Percentiles rank a stretch among this genome's conserved stretches.
These are phyloP conservation scores for Cheilosia variabilis DNA, from an alignment of 2,888 invertebrate species.

Conservation along the genomic window DNA sequence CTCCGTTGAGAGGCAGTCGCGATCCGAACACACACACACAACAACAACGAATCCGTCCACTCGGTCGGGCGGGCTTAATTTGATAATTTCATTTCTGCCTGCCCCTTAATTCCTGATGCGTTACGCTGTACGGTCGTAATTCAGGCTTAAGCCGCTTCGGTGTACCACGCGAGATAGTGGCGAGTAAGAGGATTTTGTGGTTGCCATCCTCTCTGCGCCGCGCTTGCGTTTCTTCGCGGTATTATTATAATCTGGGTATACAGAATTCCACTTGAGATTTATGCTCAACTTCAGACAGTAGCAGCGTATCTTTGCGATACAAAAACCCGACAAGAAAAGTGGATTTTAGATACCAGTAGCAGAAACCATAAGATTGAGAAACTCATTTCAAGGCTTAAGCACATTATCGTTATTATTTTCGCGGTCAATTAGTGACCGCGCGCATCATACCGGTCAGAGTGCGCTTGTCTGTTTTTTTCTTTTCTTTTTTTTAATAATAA, in stretches of 20 bases:
- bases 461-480: slow-evolving; percentile 22
- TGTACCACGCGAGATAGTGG: slow-evolving; percentile 17
- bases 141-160: slow-evolving; percentile 58
- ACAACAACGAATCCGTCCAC: slow-evolving; percentile 25
- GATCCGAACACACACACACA: neutral
- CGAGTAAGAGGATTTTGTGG: slow-evolving; percentile 65
- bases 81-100: slow-evolving; percentile 63
- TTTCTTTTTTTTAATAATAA: slow-evolving; percentile 61
- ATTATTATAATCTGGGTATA: slow-evolving; percentile 33
- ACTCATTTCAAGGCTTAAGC: slow-evolving; percentile 75
- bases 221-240: neutral
- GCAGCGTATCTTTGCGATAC: slow-evolving; percentile 19
- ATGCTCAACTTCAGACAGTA: slow-evolving; percentile 60
- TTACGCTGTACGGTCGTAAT: slow-evolving; percentile 54
- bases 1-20: neutral
- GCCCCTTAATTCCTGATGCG: slow-evolving; percentile 50
- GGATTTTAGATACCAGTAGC: slow-evolving; percentile 74
- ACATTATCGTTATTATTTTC: slow-evolving; percentile 75
- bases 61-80: slow-evolving; percentile 55
- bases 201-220: slow-evolving; percentile 2
- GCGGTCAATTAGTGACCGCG: slow-evolving; percentile 75
- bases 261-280: slow-evolving; percentile 43
- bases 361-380: slow-evolving; percentile 71
- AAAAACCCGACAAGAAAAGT: slow-evolving; percentile 1
- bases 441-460: slow-evolving; percentile 38